Percentiles rank a stretch among this genome's conserved stretches.
Conservation (phyloP, 2,113 vertebrate species). For the Sander lucioperca region DNA sequence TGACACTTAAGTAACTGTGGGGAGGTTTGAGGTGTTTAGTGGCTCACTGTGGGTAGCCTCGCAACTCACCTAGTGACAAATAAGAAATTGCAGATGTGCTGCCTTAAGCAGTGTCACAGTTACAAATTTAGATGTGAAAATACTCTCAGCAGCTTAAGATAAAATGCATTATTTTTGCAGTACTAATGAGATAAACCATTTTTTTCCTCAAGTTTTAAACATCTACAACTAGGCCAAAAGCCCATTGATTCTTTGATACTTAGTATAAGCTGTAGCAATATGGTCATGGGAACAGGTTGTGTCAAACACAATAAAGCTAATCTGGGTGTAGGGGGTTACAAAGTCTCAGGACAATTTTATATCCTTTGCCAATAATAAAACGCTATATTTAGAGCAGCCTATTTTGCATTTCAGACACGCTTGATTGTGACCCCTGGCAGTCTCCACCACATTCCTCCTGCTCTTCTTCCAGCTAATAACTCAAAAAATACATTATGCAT, state of each 20-base stretch:
- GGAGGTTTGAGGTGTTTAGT: conserved; percentile 73
- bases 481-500: conserved; percentile 13
- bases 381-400: conserved; percentile 26
- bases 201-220: not conserved
- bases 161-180: not conserved
- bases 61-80: conserved; percentile 56
- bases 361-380: conserved; percentile 13
- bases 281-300: conserved; percentile 4
- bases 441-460: conserved; percentile 26
- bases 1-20: conserved; percentile 65
- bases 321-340: not conserved
- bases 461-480: conserved; percentile 5
- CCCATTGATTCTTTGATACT: not conserved
- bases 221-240: conserved; percentile 10
- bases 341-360: conserved; percentile 11
- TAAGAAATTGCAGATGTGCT: conserved; percentile 44
- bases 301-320: conserved; percentile 38
- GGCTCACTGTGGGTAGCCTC: conserved; percentile 67
- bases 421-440: conserved; percentile 34
- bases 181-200: not conserved
- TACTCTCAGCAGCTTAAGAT: not conserved
- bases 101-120: not conserved
- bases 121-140: not conserved
- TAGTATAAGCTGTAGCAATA: not conserved
- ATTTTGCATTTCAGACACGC: conserved; percentile 54